A percentile compares a stretch with the other conserved stretches of the same genome.
These are phyloP conservation scores for Falco peregrinus DNA, from an alignment of 2,797 vertebrate genomes.

Conservation along the genomic window DNA sequence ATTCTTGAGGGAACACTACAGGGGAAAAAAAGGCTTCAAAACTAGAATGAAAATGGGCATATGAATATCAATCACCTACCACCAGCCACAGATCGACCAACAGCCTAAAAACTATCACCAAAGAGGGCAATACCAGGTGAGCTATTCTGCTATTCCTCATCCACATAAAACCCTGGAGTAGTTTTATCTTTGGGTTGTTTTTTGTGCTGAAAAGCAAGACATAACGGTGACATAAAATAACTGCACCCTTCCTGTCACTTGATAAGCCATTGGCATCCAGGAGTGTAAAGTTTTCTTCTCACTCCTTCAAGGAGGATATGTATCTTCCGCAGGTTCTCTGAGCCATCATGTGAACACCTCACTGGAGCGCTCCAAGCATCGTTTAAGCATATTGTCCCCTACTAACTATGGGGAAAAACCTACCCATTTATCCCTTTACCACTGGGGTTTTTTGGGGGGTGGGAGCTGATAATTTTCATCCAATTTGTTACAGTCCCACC, in stretches of 20 bases:
- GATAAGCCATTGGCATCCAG: not conserved
- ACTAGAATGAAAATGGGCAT: not conserved
- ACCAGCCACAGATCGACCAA: slow-evolving; percentile 5
- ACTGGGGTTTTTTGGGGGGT: accelerated
- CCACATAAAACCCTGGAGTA: not conserved
- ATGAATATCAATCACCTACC: not conserved
- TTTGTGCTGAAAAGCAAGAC: not conserved
- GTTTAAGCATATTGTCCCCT: not conserved
- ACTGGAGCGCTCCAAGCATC: not conserved
- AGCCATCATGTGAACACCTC: not conserved
- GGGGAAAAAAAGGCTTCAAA: not conserved
- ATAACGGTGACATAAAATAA: not conserved
- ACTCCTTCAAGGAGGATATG: not conserved
- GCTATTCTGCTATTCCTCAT: not conserved
- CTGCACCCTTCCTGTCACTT: not conserved
- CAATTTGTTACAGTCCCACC: not conserved
- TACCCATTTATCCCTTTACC: not conserved
- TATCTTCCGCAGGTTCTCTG: not conserved
- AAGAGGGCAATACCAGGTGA: not conserved
- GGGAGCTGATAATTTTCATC: not conserved
- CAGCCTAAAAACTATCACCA: not conserved
- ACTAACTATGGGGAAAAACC: not conserved
- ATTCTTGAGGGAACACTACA: not conserved
- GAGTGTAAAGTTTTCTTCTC: not conserved
- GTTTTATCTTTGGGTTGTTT: not conserved